phyloP scores from a whole-genome alignment of 2,113 vertebrate species.

The Shinisaurus crocodilurus region DNA sequence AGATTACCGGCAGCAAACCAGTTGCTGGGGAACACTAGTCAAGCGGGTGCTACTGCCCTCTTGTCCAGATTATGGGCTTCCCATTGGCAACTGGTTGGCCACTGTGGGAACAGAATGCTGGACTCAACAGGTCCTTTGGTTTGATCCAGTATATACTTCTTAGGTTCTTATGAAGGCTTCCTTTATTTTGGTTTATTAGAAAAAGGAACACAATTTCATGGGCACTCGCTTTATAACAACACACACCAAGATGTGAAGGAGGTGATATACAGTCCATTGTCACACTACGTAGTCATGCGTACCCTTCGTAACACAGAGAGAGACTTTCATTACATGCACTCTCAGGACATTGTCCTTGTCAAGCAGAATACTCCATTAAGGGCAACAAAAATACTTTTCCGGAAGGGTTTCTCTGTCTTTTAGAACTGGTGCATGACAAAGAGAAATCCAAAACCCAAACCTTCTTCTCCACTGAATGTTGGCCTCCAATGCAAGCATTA shows the following conservation, averaged over 20 bases:
- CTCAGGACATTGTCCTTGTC: slow-evolving; percentile 65
- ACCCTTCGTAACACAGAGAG: slow-evolving; percentile 56
- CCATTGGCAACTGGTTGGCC: too few relatives aligned
- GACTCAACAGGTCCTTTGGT: too few relatives aligned
- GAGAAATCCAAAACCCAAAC: background rate
- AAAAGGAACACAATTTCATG: slow-evolving; percentile 66
- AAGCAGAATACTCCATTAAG: slow-evolving; percentile 68
- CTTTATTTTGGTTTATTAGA: slow-evolving; percentile 75
- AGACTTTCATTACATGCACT: slow-evolving; percentile 62
- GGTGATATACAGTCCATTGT: slow-evolving; percentile 48
- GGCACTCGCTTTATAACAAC: slow-evolving; percentile 74
- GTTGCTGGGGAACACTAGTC: too few relatives aligned
- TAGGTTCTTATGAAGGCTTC: background rate
- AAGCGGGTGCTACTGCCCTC: too few relatives aligned
- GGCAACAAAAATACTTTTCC: too few relatives aligned
- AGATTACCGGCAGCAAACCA: too few relatives aligned
- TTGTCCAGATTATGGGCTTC: too few relatives aligned
- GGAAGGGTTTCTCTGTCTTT: too few relatives aligned
- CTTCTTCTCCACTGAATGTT: background rate
- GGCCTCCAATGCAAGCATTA: too few relatives aligned
- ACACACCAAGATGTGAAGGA: slow-evolving; percentile 53
- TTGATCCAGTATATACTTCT: too few relatives aligned
- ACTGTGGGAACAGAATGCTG: too few relatives aligned
- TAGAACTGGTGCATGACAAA: background rate
- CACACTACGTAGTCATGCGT: background rate